phyloP scores from a whole-genome alignment of 2,888 invertebrate species.

The Acleris laterana region DNA sequence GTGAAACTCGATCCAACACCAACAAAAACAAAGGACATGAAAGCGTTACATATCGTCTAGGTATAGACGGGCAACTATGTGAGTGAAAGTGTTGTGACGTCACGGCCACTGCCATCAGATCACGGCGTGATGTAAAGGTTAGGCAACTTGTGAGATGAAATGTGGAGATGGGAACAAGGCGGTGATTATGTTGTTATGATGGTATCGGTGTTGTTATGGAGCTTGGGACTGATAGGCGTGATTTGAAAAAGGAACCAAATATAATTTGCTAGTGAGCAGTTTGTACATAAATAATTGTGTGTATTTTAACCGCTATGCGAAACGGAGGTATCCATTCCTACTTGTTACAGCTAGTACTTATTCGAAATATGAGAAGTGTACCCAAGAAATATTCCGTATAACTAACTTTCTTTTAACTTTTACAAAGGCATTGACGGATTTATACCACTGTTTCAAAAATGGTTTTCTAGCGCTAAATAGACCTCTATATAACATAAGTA shows the following conservation, averaged over 20 bases:
- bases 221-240: neutral
- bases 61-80: conserved; percentile 57
- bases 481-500: too few species aligned
- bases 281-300: too few species aligned
- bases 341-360: too few species aligned
- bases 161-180: conserved; percentile 6
- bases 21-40: conserved; percentile 44
- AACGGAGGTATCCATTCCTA: too few species aligned
- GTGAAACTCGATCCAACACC: conserved; percentile 41
- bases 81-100: conserved; percentile 78
- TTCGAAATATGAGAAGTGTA: too few species aligned
- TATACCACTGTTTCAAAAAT: too few species aligned
- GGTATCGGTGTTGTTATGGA: neutral
- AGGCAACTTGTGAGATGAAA: conserved; percentile 26
- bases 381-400: too few species aligned
- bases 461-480: too few species aligned
- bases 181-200: conserved; percentile 18
- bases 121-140: conserved; percentile 32
- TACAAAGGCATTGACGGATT: too few species aligned
- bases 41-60: conserved; percentile 45
- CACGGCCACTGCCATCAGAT: conserved; percentile 60
- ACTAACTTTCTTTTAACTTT: too few species aligned
- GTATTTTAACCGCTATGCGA: too few species aligned
- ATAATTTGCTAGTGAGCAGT: too few species aligned
- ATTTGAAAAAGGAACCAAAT: neutral